phyloP scores from a whole-genome alignment of 2,113 vertebrate genomes.

The Spilogale gracilis region DNA sequence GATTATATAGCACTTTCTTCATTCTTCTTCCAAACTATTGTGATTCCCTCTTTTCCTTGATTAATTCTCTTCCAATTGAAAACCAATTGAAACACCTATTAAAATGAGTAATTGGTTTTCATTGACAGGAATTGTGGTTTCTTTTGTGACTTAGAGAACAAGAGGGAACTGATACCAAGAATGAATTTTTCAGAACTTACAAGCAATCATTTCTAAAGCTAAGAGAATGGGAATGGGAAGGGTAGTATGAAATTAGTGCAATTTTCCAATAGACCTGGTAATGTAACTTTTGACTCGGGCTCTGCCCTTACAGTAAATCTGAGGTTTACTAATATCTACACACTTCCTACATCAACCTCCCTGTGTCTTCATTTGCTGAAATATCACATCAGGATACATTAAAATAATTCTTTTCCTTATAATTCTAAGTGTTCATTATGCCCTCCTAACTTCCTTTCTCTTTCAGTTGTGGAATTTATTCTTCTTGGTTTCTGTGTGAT shows the following conservation, averaged over 20 bases:
- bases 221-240: background rate
- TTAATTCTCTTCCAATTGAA: background rate
- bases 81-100: background rate
- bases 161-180: background rate
- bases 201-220: background rate
- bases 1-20: background rate
- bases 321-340: background rate
- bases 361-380: background rate
- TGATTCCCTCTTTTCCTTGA: background rate
- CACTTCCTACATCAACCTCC: background rate
- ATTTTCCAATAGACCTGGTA: background rate
- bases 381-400: background rate
- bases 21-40: background rate
- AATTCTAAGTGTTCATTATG: background rate
- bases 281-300: rapidly evolving
- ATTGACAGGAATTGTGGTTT: background rate
- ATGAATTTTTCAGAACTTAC: background rate
- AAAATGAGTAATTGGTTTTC: background rate
- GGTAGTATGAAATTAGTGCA: background rate
- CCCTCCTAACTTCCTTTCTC: background rate
- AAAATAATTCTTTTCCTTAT: background rate
- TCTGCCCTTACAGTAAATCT: background rate
- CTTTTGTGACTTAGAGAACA: background rate
- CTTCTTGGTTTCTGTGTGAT: background rate
- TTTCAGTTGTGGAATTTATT: background rate